Evolutionary conservation across 1,140 invertebrate genomes (phyloP), one percentile per base, ranked within the genome.

Genomic region (Drosophila lowei): DNA sequence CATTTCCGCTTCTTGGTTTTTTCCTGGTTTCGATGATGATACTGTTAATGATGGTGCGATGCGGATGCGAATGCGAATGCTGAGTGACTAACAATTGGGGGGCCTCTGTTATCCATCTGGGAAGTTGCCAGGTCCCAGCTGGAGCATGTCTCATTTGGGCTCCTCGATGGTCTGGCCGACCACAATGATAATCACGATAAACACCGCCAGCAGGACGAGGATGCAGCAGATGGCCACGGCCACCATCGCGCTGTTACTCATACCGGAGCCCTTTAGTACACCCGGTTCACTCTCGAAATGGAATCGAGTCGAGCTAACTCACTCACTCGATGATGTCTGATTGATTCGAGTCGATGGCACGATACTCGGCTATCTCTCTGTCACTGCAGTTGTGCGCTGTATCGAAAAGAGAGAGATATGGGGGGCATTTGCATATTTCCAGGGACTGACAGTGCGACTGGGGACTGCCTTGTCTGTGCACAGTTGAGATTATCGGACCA

Each of bases 221-320:
- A 96, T 95, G 91, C 95, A 95, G 92, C 95, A 95, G 73, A 96
- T 95, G 79, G 95, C 95, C 68, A 96, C 95, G 25, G 95, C 95
- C 73, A 96, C 94, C 95, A 96, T 96, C 48, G 91, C 90, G 75
- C 90, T 91, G 63, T 91, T 91, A 90, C 91, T 91, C 91, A 91
- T 91, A 38, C 52, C 61, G 59, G 30, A 18, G 43, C 25, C 13
- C 13, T 49, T 46, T 23, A 25, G 18, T 59, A 16, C 50, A 55
- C 41, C 34, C 21, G 28, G 30, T 59, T 53, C 64, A 38, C 56
- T 48, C 42, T 64, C 13, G 34, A 54, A 63, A 42, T 48, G 43
- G 38, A 62, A 49, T 57, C 15, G 48, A 52, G 41, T 28, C 3
- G 9, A 5, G 34, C 9, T 18, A 18, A 43, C 23, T 18, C 18